Evolutionary conservation across 30 jellyfish, hydroid and myxozoan genomes (phyloP).

Genomic region (Rhopilema esculentum): DNA sequence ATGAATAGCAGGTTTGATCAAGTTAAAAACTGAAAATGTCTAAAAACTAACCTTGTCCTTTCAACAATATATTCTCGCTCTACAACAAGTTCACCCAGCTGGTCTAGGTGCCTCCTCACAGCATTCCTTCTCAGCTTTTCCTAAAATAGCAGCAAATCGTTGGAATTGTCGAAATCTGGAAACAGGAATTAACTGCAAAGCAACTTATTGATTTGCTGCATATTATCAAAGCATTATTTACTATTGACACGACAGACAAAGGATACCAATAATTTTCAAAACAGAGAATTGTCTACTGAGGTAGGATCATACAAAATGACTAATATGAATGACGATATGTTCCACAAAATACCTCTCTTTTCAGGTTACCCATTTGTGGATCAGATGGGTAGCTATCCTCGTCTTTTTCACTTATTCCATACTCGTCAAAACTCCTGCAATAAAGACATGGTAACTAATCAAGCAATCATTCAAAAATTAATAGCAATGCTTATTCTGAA

Average conservation of each 20-base stretch:
- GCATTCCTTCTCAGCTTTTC: constrained; percentile 82
- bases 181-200: too few relatives aligned
- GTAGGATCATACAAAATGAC: too few relatives aligned
- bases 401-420: constrained; percentile 84
- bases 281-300: too few relatives aligned
- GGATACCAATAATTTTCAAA: too few relatives aligned
- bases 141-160: constrained; percentile 21
- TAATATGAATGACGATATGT: too few relatives aligned
- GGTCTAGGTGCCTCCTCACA: constrained; percentile 86
- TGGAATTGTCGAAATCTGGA: neutral
- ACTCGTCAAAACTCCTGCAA: constrained; percentile 93
- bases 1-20: too few relatives aligned
- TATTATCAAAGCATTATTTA: too few relatives aligned
- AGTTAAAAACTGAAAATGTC: too few relatives aligned
- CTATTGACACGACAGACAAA: too few relatives aligned
- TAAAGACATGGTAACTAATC: neutral
- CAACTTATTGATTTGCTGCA: too few relatives aligned
- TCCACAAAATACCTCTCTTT: constrained; percentile 84
- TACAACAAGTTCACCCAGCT: constrained; percentile 91
- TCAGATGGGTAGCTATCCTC: constrained; percentile 88
- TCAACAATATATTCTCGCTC: constrained; percentile 86
- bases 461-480: neutral
- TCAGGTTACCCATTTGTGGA: constrained; percentile 57
- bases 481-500: too few relatives aligned
- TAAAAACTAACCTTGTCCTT: constrained; percentile 71